These are phyloP conservation scores for Choristoneura fumiferana DNA, from an alignment of 1,140 invertebrate genomes.

Conservation along the genomic window DNA sequence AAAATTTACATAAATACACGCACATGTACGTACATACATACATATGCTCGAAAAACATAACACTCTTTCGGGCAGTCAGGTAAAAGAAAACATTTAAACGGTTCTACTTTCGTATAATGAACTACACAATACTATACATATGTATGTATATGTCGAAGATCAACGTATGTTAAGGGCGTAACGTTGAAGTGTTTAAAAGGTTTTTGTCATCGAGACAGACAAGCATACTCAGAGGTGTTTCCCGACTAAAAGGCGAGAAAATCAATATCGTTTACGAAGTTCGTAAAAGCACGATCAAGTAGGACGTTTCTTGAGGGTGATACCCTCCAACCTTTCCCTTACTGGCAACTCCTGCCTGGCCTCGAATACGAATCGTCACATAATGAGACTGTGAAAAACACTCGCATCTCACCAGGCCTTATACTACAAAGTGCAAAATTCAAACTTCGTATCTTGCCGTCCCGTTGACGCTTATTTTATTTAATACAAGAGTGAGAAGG, in stretches of 20 bases:
- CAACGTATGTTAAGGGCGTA: not conserved
- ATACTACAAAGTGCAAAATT: no score
- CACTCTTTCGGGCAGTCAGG: no score
- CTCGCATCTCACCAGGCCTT: conserved; percentile 55
- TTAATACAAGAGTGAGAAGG: no score
- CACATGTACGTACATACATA: no score
- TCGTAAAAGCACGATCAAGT: conserved; percentile 33
- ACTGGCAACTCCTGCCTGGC: conserved; percentile 38
- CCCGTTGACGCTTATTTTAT: no score
- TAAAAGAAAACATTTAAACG: no score
- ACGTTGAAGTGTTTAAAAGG: conserved; percentile 13
- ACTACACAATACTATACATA: no score
- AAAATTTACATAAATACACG: no score
- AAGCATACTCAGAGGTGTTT: conserved; percentile 17
- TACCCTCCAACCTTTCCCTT: conserved; percentile 42
- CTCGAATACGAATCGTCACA: conserved; percentile 64
- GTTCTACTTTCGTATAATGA: no score
- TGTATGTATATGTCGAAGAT: not conserved
- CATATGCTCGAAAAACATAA: no score
- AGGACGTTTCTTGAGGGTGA: conserved; percentile 39
- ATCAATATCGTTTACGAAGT: conserved; percentile 38
- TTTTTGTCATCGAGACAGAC: conserved; percentile 17
- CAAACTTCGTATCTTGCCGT: no score
- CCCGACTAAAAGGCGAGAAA: conserved; percentile 23
- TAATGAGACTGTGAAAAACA: conserved; percentile 71